These are phyloP conservation scores for Zoanthus sociatus DNA, from an alignment of 92 coral and sea anemone species.

Conservation along the genomic window DNA sequence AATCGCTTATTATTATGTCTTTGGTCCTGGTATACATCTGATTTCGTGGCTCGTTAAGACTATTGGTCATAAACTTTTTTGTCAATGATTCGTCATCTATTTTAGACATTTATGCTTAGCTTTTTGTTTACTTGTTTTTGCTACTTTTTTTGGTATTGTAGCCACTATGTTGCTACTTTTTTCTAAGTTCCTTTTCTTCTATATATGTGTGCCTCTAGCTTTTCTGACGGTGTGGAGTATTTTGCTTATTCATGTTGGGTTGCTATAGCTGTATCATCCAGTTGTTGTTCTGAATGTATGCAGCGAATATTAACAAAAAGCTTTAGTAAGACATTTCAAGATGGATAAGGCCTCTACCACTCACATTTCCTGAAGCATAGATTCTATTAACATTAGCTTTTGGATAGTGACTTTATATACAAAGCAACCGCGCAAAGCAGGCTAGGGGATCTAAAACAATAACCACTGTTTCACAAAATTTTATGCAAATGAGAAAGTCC, in stretches of 20 bases:
- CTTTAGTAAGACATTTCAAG: constrained; percentile 24
- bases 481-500: no score
- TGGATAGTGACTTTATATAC: not conserved
- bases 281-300: constrained; percentile 27
- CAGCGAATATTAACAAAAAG: constrained; percentile 10
- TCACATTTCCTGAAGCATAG: constrained; percentile 30
- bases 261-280: constrained; percentile 8
- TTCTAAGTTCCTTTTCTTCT: not conserved
- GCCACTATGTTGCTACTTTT: not conserved
- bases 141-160: not conserved
- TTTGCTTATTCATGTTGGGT: constrained; percentile 33
- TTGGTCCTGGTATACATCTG: no score
- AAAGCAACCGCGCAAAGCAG: no score
- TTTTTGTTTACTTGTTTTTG: not conserved
- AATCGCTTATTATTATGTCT: no score
- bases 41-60: no score
- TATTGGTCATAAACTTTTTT: no score
- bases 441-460: no score
- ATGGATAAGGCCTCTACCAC: constrained; percentile 46
- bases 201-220: constrained; percentile 25
- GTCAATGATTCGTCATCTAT: not conserved
- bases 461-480: no score
- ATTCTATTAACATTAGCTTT: constrained; percentile 15
- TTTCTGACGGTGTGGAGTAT: constrained; percentile 38
- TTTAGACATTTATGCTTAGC: not conserved